Base-by-base conservation (phyloP, 92 coral and sea anemone species). In the Galaxea fascicularis region DNA sequence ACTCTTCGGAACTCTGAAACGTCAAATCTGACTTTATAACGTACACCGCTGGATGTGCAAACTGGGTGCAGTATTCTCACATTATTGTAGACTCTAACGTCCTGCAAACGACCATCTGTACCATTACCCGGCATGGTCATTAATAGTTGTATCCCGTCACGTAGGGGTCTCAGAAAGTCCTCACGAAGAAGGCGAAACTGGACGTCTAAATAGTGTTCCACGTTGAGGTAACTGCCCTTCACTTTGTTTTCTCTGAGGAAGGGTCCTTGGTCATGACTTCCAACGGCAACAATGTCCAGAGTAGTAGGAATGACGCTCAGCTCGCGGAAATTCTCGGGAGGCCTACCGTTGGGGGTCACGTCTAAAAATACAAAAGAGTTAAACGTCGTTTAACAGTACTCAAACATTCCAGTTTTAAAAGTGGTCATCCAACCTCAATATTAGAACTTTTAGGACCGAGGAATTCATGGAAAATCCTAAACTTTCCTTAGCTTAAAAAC, bases 181-280 rank as follows among this genome's bases (percentile, higher is more conserved):
- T 94, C 98, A n/a, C 98, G 93, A 53, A 95, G 87, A 41, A 95
- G 92, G 47, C 95, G 93, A 53, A 95, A 95, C 88, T 95, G 98
- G 76, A 95, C 98, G 84, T 95, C 98, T 65, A 95, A 74, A 83
- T 95, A 95, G 59, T 95, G 98, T 51, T 92, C 92, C 11, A 88
- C 73, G 66, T 87, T 63, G 22, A 47, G 59, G 80, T 93, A 95
- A 49, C 78, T 80, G 16, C 98, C 98, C 18, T 93, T 71, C 16
- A 90, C 72, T 21, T 89, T 90, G 74, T 95, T 95, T 78, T 90
- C 83, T 66, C 95, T 84, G 17, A 94, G 90, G 41, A 79, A 94
- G 27, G 89, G 92, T 25, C 69, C 29, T 45, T 77, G 74, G 12
- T 91, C 97, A 4, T 90, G 88, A 15, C 66, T 25, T 53, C 70